phyloP scores from a whole-genome alignment of 2,797 vertebrate species.

The Cephalopachus bancanus region DNA sequence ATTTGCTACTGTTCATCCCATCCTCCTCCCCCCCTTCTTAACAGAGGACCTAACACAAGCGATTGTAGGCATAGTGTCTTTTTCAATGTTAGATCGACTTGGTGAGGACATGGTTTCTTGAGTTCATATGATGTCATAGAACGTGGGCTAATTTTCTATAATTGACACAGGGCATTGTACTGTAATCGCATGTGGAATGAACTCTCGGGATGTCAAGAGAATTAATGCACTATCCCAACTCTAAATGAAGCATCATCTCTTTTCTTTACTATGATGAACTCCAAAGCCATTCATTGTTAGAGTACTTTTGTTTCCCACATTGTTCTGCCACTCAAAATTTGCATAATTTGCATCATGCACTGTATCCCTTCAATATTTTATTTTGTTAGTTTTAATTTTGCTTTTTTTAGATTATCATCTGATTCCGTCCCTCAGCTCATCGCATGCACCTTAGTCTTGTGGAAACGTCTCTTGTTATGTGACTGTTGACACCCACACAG shows the following conservation, averaged over 20 bases:
- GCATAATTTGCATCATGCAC: slow-evolving; percentile 52
- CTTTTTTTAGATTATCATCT: slow-evolving; percentile 85
- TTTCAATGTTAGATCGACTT: slow-evolving; percentile 46
- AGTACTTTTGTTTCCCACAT: slow-evolving; percentile 64
- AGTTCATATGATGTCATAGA: slow-evolving; percentile 37
- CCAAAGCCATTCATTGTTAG: slow-evolving; percentile 33
- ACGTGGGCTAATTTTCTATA: slow-evolving; percentile 45
- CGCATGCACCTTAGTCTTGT: slow-evolving; percentile 89
- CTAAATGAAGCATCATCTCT: slow-evolving; percentile 14
- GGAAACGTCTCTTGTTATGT: slow-evolving; percentile 90
- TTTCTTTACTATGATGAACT: slow-evolving; percentile 47
- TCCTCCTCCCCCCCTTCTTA: too few relatives aligned
- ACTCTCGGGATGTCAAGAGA: slow-evolving; percentile 26
- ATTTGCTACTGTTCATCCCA: too few relatives aligned
- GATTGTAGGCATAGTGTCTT: slow-evolving; percentile 50
- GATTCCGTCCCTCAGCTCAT: slow-evolving; percentile 90
- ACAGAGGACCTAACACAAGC: slow-evolving; percentile 53
- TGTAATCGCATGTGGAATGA: background rate
- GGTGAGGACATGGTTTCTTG: slow-evolving; percentile 62
- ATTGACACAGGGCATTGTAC: background rate
- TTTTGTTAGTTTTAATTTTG: slow-evolving; percentile 75
- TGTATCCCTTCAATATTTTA: slow-evolving; percentile 61
- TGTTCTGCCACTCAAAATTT: slow-evolving; percentile 40
- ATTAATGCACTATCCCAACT: background rate
- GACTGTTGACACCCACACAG: slow-evolving; percentile 91